Percentiles rank a stretch among this genome's conserved stretches.
phyloP scores from a whole-genome alignment of 2,888 invertebrate genomes.

The Acrobasis repandana region DNA sequence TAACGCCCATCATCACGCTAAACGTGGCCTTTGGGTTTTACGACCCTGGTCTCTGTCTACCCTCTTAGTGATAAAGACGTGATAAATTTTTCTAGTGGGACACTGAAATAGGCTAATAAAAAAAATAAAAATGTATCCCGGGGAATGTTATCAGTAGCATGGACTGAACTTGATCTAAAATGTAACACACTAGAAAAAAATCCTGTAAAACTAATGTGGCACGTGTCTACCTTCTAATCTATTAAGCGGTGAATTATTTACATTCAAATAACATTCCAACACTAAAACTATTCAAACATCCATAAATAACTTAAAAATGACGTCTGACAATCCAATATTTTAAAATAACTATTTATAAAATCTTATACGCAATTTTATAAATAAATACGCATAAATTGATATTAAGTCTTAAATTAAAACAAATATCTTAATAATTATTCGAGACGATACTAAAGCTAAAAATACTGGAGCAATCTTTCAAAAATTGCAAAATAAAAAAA shows the following conservation, averaged over 20 bases:
- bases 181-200: too few relatives aligned
- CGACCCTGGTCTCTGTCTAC: too few relatives aligned
- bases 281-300: neutral
- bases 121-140: too few relatives aligned
- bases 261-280: conserved; percentile 8
- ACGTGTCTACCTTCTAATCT: conserved; percentile 5
- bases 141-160: too few relatives aligned
- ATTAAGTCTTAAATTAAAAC: neutral
- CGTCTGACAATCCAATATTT: neutral
- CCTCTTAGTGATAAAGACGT: too few relatives aligned
- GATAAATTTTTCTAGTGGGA: too few relatives aligned
- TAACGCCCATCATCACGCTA: too few relatives aligned
- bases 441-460: neutral
- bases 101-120: too few relatives aligned
- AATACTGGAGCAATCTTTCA: neutral
- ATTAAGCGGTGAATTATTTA: conserved; percentile 23
- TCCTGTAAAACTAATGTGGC: conserved; percentile 22
- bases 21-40: too few relatives aligned
- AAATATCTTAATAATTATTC: neutral
- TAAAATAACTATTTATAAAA: neutral
- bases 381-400: neutral
- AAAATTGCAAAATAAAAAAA: neutral
- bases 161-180: too few relatives aligned
- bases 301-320: neutral
- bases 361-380: neutral